Conservation (phyloP, 2,888 invertebrate species). For the Cerceris rybyensis region DNA sequence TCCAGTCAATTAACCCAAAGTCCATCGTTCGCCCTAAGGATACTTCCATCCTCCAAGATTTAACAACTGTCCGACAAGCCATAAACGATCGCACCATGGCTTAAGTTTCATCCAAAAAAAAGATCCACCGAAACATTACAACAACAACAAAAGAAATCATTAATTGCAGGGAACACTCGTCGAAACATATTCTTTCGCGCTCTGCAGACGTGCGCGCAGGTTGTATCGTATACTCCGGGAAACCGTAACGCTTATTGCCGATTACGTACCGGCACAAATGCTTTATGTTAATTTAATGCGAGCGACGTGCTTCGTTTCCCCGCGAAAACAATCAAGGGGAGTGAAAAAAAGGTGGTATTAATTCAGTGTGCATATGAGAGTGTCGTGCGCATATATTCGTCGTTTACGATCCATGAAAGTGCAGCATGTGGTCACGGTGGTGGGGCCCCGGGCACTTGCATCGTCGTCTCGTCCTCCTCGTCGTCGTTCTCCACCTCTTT, state of each 20-base stretch:
- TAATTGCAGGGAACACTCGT: constrained; percentile 34
- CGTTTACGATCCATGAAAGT: constrained; percentile 40
- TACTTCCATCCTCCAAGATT: too few species aligned
- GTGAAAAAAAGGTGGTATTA: neutral
- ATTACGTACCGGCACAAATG: constrained; percentile 36
- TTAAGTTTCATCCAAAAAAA: too few species aligned
- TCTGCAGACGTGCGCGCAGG: constrained; percentile 44
- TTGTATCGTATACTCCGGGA: constrained; percentile 23
- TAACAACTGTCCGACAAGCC: too few species aligned
- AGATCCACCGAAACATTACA: too few species aligned
- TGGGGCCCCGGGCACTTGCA: constrained; percentile 39
- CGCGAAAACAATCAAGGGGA: constrained; percentile 9
- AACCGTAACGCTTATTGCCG: constrained; percentile 47
- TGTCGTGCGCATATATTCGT: constrained; percentile 4
- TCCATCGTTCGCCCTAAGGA: too few species aligned
- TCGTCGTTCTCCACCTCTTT: too few species aligned
- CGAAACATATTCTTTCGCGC: constrained; percentile 40
- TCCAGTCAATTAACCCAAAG: too few species aligned
- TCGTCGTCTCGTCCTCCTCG: constrained; percentile 15
- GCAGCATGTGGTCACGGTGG: constrained; percentile 25
- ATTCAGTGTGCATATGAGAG: constrained; percentile 5
- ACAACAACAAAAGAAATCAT: too few species aligned
- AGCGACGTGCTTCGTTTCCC: constrained; percentile 5
- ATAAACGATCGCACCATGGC: too few species aligned
- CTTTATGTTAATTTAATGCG: constrained; percentile 49